Evolutionary conservation across 2,888 invertebrate species (phyloP), one percentile per base, ranked within the genome.

Genomic region (Anaspis maculata): DNA sequence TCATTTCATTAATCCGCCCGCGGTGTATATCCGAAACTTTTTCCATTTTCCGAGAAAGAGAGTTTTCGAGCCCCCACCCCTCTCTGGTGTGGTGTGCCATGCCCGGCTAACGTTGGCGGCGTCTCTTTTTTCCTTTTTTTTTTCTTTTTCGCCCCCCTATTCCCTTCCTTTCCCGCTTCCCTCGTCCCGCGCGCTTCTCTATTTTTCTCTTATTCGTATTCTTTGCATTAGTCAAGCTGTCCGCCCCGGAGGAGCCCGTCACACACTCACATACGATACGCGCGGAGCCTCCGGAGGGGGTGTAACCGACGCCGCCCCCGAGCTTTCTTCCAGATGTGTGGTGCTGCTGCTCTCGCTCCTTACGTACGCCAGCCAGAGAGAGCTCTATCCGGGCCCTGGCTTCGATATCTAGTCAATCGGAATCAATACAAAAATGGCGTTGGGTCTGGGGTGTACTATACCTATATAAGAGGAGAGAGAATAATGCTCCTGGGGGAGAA

Each of bases 241-340:
- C 61, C 60, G 59, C 61, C 60, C 57, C 51, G 49, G 44, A 52
- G 45, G 48, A 51, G 42, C 49, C 55, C 51, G 52, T 56, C 61
- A 62, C 62, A 62, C 52, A 59, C 59, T 61, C 64, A 62, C 61
- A 62, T 61, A 62, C 60, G 61, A 61, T 62, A 61, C 59, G 62
- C n/a, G 24, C 32, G 36, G 31, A 51, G 45, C 55, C 54, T 46
- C 42, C 49, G 37, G 34, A 45, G 48, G 49, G 55, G 58, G 57
- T 53, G 57, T 57, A 47, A 51, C 51, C 52, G 50, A 45, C 50
- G 50, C 57, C 56, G 51, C 54, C 56, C 42, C 48, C 56, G n/a
- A 30, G 34, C 40, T 39, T 47, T 46, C 46, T 50, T 46, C 10
- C 24, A 5, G 41, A 44, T 38, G 43, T 39, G 38, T 40, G 19